Conservation (phyloP, 2,888 invertebrate species). For the Cybosia mesomella region DNA sequence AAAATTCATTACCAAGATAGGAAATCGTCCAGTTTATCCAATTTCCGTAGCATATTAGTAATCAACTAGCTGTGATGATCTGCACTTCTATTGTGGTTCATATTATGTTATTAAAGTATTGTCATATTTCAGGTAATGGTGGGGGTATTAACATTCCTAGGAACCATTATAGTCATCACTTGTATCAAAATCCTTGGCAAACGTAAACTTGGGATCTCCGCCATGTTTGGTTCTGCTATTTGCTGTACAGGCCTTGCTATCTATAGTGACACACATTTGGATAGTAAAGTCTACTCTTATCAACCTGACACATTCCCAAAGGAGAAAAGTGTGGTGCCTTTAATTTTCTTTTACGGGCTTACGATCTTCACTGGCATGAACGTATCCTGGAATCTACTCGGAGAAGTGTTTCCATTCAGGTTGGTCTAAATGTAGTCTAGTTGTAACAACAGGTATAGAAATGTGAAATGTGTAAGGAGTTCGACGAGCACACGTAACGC, state of each 20-base stretch:
- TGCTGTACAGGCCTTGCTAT: slow-evolving; percentile 75
- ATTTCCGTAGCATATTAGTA: neutral
- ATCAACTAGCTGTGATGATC: too few species aligned
- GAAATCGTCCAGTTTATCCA: neutral
- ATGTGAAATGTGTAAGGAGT: too few species aligned
- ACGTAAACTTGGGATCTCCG: slow-evolving; percentile 77
- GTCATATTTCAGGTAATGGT: slow-evolving; percentile 74
- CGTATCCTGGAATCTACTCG: slow-evolving; percentile 86
- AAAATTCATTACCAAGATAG: neutral
- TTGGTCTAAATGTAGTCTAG: slow-evolving; percentile 50
- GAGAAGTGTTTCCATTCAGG: slow-evolving; percentile 88
- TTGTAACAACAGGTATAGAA: too few species aligned
- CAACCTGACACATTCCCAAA: slow-evolving; percentile 71
- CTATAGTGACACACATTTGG: slow-evolving; percentile 73
- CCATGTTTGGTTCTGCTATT: slow-evolving; percentile 75
- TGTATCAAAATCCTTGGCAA: slow-evolving; percentile 80
- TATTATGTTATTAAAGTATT: neutral
- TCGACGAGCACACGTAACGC: too few species aligned
- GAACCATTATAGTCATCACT: slow-evolving; percentile 72
- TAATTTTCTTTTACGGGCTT: slow-evolving; percentile 74
- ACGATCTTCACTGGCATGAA: slow-evolving; percentile 75
- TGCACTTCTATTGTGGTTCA: neutral
- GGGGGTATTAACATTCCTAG: slow-evolving; percentile 79
- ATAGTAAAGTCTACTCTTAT: slow-evolving; percentile 77
- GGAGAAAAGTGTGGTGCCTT: slow-evolving; percentile 73